Evolutionary conservation across 2,113 vertebrate species (phyloP).

Genomic region (Misgurnus mizolepis): DNA sequence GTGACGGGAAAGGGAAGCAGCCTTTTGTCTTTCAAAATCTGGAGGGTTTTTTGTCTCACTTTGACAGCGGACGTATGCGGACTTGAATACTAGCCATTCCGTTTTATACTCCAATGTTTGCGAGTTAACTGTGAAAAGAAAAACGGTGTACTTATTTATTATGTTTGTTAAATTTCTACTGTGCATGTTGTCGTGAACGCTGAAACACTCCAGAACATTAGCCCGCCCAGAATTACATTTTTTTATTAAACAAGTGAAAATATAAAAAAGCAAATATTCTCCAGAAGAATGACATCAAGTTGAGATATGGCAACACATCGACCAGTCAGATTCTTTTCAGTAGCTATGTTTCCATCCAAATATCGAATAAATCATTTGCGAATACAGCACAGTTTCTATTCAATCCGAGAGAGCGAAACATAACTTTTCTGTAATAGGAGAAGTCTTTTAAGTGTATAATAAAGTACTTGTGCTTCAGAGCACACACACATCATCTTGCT

Average conservation of each 20-base stretch:
- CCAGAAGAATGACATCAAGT: too few species aligned
- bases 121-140: constrained; percentile 48
- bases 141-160: constrained; percentile 11
- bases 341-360: too few species aligned
- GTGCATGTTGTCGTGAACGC: constrained; percentile 48
- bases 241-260: constrained; percentile 6
- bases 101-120: constrained; percentile 47
- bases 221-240: not conserved
- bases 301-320: too few species aligned
- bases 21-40: constrained; percentile 14
- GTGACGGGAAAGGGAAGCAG: not conserved
- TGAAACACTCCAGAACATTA: constrained; percentile 4
- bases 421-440: too few species aligned
- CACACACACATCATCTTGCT: too few species aligned
- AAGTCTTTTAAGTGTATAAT: too few species aligned
- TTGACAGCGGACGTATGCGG: not conserved
- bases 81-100: constrained; percentile 48
- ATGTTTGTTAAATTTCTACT: constrained; percentile 18
- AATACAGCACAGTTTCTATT: too few species aligned
- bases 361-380: too few species aligned
- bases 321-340: too few species aligned
- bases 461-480: too few species aligned
- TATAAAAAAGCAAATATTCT: not conserved
- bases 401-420: too few species aligned
- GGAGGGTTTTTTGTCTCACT: not conserved